A percentile compares a stretch with the other conserved stretches of the same genome.
Evolutionary conservation across 2,888 invertebrate genomes (phyloP).

Genomic region (Stenotaenia linearis): DNA sequence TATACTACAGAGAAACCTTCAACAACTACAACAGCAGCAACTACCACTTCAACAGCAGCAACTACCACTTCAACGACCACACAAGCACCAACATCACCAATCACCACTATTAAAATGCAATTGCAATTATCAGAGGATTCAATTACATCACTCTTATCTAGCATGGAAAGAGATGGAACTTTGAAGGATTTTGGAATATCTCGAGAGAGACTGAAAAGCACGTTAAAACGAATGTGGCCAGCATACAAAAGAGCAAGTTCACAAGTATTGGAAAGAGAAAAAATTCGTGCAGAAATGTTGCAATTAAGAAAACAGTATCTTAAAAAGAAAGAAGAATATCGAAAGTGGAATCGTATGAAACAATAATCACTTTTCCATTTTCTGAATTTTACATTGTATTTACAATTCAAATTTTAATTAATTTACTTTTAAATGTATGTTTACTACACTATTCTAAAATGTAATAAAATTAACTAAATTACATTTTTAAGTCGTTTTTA

Average conservation of each 20-base stretch:
- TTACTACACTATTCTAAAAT: no score
- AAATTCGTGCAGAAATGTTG: background rate
- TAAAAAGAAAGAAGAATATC: background rate
- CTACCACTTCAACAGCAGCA: background rate
- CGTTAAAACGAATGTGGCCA: background rate
- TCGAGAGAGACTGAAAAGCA: background rate
- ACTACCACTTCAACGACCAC: background rate
- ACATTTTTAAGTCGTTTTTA: no score
- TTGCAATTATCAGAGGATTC: background rate
- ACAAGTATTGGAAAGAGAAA: background rate
- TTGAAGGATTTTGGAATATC: background rate
- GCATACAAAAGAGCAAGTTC: background rate
- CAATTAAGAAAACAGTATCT: background rate
- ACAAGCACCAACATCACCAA: background rate
- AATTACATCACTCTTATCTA: background rate
- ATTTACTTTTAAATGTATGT: no score
- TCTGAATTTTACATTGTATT: no score
- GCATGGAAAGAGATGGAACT: background rate
- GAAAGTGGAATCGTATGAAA: background rate
- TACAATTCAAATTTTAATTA: no score
- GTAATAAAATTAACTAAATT: no score
- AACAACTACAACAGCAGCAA: background rate
- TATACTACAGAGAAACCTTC: background rate
- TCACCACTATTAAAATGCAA: background rate
- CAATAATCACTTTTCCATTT: background rate